These are phyloP conservation scores for Sitophilus oryzae DNA, from an alignment of 1,140 invertebrate genomes.

Conservation along the genomic window DNA sequence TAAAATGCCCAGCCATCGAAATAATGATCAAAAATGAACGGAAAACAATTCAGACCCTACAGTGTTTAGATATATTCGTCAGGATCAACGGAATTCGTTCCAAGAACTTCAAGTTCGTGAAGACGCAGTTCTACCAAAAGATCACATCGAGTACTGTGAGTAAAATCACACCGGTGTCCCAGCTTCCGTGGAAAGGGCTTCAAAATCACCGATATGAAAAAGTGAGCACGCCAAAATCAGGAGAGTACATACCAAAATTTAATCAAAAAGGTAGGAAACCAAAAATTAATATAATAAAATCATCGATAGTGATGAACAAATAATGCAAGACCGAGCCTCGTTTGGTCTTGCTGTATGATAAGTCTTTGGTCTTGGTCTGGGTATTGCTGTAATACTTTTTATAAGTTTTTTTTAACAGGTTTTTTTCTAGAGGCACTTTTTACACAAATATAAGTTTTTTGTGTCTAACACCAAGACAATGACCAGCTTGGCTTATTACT, in stretches of 20 bases:
- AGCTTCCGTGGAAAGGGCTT: background rate
- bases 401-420: background rate
- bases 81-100: slow-evolving; percentile 10
- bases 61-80: slow-evolving; percentile 15
- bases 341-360: too few species aligned
- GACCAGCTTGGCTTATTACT: too few species aligned
- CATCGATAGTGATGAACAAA: too few species aligned
- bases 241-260: slow-evolving; percentile 16
- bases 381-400: background rate
- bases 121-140: slow-evolving; percentile 20
- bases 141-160: background rate
- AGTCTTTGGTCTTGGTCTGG: too few species aligned
- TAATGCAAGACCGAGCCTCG: too few species aligned
- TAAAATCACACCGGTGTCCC: background rate
- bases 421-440: too few species aligned
- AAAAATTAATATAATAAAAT: background rate
- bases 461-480: too few species aligned
- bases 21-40: too few species aligned
- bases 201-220: slow-evolving; percentile 15
- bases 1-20: too few species aligned
- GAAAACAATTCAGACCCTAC: too few species aligned
- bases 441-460: too few species aligned
- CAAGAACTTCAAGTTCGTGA: slow-evolving; percentile 16
- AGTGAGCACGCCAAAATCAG: slow-evolving; percentile 11
- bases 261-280: slow-evolving; percentile 28